Base-by-base conservation (phyloP, 2,888 invertebrate genomes). In the Ormyrus rosae region DNA sequence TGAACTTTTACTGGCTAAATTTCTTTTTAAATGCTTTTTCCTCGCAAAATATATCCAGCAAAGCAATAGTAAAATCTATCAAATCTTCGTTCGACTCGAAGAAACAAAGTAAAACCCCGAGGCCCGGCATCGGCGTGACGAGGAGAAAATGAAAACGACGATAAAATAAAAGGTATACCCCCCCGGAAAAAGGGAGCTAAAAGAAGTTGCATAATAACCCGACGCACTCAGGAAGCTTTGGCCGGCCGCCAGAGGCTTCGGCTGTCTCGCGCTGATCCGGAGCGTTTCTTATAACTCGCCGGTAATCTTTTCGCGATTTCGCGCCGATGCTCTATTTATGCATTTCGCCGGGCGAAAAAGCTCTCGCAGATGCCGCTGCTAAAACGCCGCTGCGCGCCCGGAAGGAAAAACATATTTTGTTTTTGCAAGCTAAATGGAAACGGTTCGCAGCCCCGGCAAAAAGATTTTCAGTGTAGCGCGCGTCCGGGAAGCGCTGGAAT, bases 201-300 rank as follows among this genome's bases (percentile, higher is more conserved):
- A 83, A 84, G 83, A 83, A 82, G 81, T 83, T 86, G 84, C 85
- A 85, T 86, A 86, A 87, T 85, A 83, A 84, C 85, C 83, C 84
- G 84, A 83, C 85, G 84, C 81, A 84, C 84, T 83, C 83, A 85
- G 81, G 67, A 83, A 77, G 82, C 82, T 60, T 81, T 85, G 85
- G 75, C 84, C 72, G 73, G 65, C 13, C 76, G 84, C 84, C 84
- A 84, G 80, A 4, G 34, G 34, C 13, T 67, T 80, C 56, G 46
- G 78, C 7, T n/a, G 9, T n/a, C n/a, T 34, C 6, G 55, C 11
- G 60, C 13, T 34, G 50, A 6, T 56, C 10, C 48, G 10, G 6
- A 34, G 34, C 34, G 34, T 4, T 34, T 34, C 34, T 34, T 34
- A 34, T 4, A 11, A 11, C 45, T 55, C 48, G 72, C 13, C 5